Evolutionary conservation across 1,140 invertebrate species (phyloP).

Genomic region (Drosophila obscura): DNA sequence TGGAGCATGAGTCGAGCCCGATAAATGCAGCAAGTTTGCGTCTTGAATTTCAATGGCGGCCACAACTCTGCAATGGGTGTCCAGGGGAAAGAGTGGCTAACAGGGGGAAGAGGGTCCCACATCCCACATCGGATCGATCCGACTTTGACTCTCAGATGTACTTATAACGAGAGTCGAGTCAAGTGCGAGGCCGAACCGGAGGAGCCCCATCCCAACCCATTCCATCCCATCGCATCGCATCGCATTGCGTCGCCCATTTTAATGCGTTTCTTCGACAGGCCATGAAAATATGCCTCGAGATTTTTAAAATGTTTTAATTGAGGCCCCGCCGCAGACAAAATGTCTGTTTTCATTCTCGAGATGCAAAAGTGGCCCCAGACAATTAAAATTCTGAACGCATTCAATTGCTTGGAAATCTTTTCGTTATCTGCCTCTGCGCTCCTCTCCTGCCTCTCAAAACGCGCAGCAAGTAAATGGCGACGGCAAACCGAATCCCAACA

Average conservation of each 20-base stretch:
- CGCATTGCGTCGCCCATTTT: constrained; percentile 74
- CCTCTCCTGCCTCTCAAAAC: not conserved
- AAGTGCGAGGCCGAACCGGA: constrained; percentile 50
- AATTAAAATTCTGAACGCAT: constrained; percentile 77
- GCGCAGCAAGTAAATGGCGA: constrained; percentile 44
- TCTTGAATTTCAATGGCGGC: constrained; percentile 79
- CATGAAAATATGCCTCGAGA: constrained; percentile 76
- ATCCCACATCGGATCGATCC: constrained; percentile 44
- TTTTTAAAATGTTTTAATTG: constrained; percentile 80
- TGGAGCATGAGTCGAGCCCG: constrained; percentile 39
- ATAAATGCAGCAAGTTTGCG: constrained; percentile 81
- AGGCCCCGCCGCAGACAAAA: constrained; percentile 67
- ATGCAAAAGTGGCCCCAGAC: constrained; percentile 73
- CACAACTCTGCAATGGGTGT: constrained; percentile 57
- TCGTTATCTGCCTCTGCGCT: constrained; percentile 18
- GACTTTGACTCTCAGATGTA: constrained; percentile 57
- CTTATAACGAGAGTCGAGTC: constrained; percentile 80
- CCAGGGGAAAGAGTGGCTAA: constrained; percentile 39
- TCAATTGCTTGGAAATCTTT: constrained; percentile 66
- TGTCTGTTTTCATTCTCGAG: constrained; percentile 76
- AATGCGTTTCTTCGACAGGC: constrained; percentile 79
- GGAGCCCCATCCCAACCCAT: too few species aligned
- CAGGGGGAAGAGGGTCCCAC: constrained; percentile 36
- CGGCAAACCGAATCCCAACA: constrained; percentile 32
- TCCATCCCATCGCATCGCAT: constrained; percentile 4